These are phyloP conservation scores for Cherax destructor DNA, from an alignment of 1,140 invertebrate genomes.

Conservation along the genomic window DNA sequence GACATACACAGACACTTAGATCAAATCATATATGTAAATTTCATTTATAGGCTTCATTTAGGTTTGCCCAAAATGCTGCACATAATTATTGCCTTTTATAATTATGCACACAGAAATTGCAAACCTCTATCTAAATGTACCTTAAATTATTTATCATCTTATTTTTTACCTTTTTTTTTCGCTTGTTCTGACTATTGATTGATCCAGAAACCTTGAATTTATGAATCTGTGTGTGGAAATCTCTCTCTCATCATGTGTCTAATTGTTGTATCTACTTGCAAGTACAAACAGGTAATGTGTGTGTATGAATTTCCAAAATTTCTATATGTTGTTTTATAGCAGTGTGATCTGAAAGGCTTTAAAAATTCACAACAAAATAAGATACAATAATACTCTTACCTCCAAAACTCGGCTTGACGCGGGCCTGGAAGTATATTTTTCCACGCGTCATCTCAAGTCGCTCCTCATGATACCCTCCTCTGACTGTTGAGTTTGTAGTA, in stretches of 20 bases:
- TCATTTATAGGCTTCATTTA: no score
- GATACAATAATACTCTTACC: slow-evolving; percentile 14
- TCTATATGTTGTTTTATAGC: no score
- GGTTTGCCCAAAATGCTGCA: no score
- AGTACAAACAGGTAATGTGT: background rate
- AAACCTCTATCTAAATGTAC: background rate
- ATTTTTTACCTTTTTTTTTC: background rate
- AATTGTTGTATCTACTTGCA: background rate
- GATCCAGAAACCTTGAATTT: background rate
- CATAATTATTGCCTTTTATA: no score
- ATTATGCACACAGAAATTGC: no score
- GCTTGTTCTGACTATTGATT: background rate
- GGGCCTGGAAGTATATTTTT: slow-evolving; percentile 61
- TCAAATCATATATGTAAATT: no score
- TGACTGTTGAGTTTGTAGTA: slow-evolving; percentile 34
- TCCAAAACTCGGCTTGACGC: slow-evolving; percentile 10
- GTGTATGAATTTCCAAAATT: no score
- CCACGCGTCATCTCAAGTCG: slow-evolving; percentile 57
- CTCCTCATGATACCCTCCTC: slow-evolving; percentile 7
- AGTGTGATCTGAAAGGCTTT: no score
- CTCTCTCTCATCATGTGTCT: background rate
- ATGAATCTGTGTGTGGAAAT: no score
- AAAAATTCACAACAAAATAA: no score
- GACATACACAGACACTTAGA: no score
- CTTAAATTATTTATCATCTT: background rate